Evolutionary conservation across 1,140 invertebrate species (phyloP), one percentile per base, ranked within the genome.

Genomic region (Ctenoplectra terminalis): DNA sequence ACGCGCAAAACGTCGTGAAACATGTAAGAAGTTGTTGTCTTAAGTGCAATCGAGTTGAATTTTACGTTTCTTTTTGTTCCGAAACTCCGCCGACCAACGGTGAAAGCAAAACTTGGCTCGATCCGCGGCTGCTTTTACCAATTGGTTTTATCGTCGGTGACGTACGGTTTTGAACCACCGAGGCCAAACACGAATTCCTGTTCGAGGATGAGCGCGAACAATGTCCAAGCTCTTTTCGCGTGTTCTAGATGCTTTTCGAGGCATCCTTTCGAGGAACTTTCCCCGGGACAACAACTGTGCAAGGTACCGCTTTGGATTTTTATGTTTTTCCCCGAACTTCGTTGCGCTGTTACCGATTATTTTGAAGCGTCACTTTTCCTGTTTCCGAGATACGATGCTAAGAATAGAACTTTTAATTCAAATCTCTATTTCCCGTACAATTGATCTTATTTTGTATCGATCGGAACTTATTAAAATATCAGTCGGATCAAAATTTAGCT

Each of bases 221-320:
- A 92, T 58, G 84, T 88, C 23, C 91, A 92, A 66, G 95, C 96
- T 79, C 94, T 99, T 83, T 99, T 99, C 94, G 98, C 98, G 56
- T 99, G 98, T 94, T 99, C 98, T 70, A 97, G 97, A 92, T 99
- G 98, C 95, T 99, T 99, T 93, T 97, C 97, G 77, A 95, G 98
- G 90, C 97, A 99, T 95, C 98, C 98, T 67, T 99, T 99, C 94
- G 98, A 99, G 93, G 98, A 99, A 93, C 95, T 99, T 84, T 99
- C 98, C 75, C 95, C 97, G 81, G 98, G 98, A 50, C 98, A 99
- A 94, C 98, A 99, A 92, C 95, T 99, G 88, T 99, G 98, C 95
- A 99, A 99, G 96, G 98, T 99, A 95, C 94, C 43, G 60, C 43
- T 23, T 34, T 63, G 15, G 23, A 17, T 46, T 77, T 77, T 61